A percentile compares a stretch with the other conserved stretches of the same genome.
Evolutionary conservation across 2,113 vertebrate genomes (phyloP).

Genomic region (Pteropus alecto): DNA sequence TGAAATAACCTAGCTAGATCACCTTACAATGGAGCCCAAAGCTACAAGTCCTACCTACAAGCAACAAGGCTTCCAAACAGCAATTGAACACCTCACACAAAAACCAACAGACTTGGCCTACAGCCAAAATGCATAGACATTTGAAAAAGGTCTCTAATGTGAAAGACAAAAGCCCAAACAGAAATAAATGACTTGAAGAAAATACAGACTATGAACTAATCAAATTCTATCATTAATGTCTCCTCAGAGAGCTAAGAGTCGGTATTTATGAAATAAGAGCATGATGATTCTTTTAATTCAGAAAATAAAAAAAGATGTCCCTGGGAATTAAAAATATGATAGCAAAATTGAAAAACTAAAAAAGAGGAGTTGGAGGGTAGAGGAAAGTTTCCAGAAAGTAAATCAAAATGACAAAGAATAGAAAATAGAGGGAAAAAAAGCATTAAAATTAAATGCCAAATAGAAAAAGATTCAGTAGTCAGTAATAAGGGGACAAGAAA

Average conservation of each 20-base stretch:
- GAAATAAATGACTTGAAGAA: background rate
- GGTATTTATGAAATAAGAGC: background rate
- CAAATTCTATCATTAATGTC: background rate
- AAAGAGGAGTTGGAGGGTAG: background rate
- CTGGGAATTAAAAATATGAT: background rate
- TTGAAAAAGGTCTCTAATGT: slow-evolving; percentile 13
- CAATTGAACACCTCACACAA: background rate
- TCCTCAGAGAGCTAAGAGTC: background rate
- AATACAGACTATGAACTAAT: background rate
- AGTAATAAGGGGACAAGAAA: background rate
- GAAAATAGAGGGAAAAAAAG: background rate
- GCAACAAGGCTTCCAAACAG: background rate
- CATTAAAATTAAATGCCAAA: background rate
- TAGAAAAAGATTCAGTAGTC: background rate
- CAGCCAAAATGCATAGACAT: background rate
- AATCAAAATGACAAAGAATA: background rate
- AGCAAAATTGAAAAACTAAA: background rate
- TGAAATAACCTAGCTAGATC: background rate
- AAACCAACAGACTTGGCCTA: background rate
- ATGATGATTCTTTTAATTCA: background rate
- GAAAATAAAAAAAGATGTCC: background rate
- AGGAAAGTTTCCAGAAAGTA: background rate
- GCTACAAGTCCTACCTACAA: background rate
- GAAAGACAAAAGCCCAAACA: background rate
- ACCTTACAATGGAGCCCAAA: background rate